Evolutionary conservation across 2,113 vertebrate genomes (phyloP).

Genomic region (Thunnus maccoyii): DNA sequence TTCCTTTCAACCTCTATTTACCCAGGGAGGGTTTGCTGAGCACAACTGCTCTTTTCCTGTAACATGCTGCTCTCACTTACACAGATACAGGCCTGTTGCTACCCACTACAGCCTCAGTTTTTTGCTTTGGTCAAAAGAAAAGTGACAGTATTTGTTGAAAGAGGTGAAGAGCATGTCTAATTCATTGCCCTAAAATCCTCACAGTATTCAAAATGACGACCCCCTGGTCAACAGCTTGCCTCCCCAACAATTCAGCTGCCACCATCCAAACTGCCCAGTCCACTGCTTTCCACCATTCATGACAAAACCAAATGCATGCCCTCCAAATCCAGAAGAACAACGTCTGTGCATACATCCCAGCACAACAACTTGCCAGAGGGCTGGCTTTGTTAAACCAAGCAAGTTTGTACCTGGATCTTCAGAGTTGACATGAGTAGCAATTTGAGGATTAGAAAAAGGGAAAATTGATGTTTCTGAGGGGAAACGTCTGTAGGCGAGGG

Average conservation of each 20-base stretch:
- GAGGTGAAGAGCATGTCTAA: background rate
- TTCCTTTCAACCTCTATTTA: slow-evolving; percentile 72
- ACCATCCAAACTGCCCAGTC: background rate
- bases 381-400: slow-evolving; percentile 45
- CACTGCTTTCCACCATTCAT: slow-evolving; percentile 6
- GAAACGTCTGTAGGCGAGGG: slow-evolving; percentile 45
- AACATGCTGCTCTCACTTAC: slow-evolving; percentile 43
- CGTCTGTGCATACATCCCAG: slow-evolving; percentile 26
- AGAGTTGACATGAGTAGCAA: slow-evolving; percentile 61
- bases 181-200: background rate
- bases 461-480: slow-evolving; percentile 64
- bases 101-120: background rate
- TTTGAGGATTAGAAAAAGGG: slow-evolving; percentile 73
- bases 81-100: slow-evolving; percentile 25
- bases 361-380: slow-evolving; percentile 45
- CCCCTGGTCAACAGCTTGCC: slow-evolving; percentile 10
- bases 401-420: slow-evolving; percentile 66
- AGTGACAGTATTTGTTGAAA: background rate
- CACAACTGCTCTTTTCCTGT: slow-evolving; percentile 57
- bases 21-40: slow-evolving; percentile 60
- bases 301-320: slow-evolving; percentile 13
- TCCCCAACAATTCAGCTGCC: slow-evolving; percentile 4
- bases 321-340: slow-evolving; percentile 19
- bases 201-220: slow-evolving; percentile 7
- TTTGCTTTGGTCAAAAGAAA: slow-evolving; percentile 5